Base-by-base conservation (phyloP, 2,113 vertebrate species). In the Eulacestoma nigropectus region DNA sequence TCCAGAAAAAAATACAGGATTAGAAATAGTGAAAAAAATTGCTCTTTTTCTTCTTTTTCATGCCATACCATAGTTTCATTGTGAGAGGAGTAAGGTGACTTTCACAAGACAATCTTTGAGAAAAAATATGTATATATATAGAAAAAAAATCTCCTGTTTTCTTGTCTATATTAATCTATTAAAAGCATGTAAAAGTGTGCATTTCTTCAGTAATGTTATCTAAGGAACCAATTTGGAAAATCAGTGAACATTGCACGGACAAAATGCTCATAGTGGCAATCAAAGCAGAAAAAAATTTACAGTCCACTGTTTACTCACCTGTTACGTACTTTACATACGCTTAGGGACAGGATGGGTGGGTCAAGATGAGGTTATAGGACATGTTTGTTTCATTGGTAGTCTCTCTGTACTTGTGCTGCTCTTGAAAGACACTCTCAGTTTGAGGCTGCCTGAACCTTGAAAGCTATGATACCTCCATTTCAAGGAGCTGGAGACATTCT, bases 261-360 rank as follows among this genome's bases (percentile, higher is more conserved):
- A 55, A 60, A 85, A 92, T 62, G 4, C 16, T 56, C 22, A 33
- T 5, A 83, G 6, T 32, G 12, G 16, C 32, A 33, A 57, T 42
- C 9, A 69, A 46, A 76, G 7, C 8, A 13, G 46, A 65, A 69
- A 78, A 21, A 21, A 13, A 3, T 83, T 75, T 42, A 23, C 50
- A 39, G 8, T 60, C 19, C 37, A 23, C 21, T 30, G 5, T 62
- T 89, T 37, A 37, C 2, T 74, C 19, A 70, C 37, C 20, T 80
- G 33, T 35, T 37, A 7, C 0, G 1, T 27, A 9, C 3, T 33
- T 68, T 53, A 47, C 13, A 7, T 47, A 44, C 32, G 8, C 6
- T 32, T 29, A 10, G 3, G 7, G 13, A 77, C 16, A 55, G 69
- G 16, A 17, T 37, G 13, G 2, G 7, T 79, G 13, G 16, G 57